A percentile compares a stretch with the other conserved stretches of the same genome.
phyloP scores from a whole-genome alignment of 2,113 vertebrate genomes.

The Excalfactoria chinensis region DNA sequence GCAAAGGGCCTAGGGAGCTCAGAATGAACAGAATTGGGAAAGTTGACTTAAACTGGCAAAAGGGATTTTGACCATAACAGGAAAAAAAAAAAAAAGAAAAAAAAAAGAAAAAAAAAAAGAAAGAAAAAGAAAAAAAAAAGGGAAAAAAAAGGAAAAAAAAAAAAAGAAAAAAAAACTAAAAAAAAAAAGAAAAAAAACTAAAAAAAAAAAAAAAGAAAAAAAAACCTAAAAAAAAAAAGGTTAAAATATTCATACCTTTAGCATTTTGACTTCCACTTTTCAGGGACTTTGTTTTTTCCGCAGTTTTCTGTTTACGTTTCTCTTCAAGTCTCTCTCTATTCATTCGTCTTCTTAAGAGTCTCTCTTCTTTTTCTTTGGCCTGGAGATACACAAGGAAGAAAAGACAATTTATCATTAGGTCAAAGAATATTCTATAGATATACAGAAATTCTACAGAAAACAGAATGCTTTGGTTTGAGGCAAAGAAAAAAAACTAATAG shows the following conservation, averaged over 20 bases:
- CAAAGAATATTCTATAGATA: neutral
- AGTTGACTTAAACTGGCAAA: no score
- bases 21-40: no score
- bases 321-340: constrained; percentile 96
- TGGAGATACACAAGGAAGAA: constrained; percentile 64
- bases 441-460: neutral
- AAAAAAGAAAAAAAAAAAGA: neutral
- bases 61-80: no score
- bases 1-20: no score
- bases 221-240: neutral
- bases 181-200: neutral
- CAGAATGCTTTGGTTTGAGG: neutral
- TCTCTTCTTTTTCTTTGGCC: constrained; percentile 98
- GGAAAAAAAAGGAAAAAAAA: neutral
- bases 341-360: constrained; percentile 91
- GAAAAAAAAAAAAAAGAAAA: neutral
- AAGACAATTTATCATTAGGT: neutral
- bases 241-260: constrained; percentile 18
- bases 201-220: neutral
- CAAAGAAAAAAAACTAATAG: neutral
- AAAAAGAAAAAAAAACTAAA: neutral
- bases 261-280: constrained; percentile 77
- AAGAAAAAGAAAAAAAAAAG: neutral
- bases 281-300: constrained; percentile 80
- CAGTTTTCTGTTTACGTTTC: constrained; percentile 91